phyloP scores from a whole-genome alignment of 2,888 invertebrate genomes.

The Listrodromus nycthemerus region DNA sequence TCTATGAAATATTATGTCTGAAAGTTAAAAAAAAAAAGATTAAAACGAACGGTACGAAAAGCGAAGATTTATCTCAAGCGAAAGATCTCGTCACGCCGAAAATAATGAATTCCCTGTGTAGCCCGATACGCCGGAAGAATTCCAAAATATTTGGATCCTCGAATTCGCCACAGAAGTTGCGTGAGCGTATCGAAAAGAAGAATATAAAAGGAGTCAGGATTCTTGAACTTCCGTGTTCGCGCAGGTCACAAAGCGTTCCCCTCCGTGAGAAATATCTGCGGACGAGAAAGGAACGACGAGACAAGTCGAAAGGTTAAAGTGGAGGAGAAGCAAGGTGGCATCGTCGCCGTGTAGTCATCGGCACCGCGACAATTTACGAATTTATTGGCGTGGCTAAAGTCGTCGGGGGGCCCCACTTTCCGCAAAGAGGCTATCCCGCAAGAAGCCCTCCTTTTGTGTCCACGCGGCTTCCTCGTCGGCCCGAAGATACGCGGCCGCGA shows the following conservation, averaged over 20 bases:
- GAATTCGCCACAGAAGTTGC: slow-evolving; percentile 53
- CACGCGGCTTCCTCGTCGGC: slow-evolving; percentile 36
- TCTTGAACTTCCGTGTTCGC: slow-evolving; percentile 52
- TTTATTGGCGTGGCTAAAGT: slow-evolving; percentile 76
- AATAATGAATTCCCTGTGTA: neutral
- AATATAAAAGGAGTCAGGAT: slow-evolving; percentile 18
- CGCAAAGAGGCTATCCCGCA: slow-evolving; percentile 57
- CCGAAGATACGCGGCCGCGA: slow-evolving; percentile 55
- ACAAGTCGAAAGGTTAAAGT: slow-evolving; percentile 5
- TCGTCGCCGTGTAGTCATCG: slow-evolving; percentile 16
- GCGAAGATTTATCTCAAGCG: slow-evolving; percentile 6
- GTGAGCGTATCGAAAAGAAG: slow-evolving; percentile 19
- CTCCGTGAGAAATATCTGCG: neutral
- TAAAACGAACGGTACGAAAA: neutral
- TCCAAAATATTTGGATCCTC: slow-evolving; percentile 62
- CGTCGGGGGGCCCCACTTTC: slow-evolving; percentile 53
- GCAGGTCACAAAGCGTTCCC: neutral
- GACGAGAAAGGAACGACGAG: neutral
- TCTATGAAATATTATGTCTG: neutral
- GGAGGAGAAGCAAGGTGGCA: slow-evolving; percentile 22
- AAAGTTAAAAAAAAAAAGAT: neutral
- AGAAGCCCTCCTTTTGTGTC: slow-evolving; percentile 61
- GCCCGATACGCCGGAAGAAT: slow-evolving; percentile 9
- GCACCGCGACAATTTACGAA: slow-evolving; percentile 67
- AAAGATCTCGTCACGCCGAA: slow-evolving; percentile 28